Evolutionary conservation across 2,888 invertebrate genomes (phyloP), one percentile per base, ranked within the genome.

Genomic region (Drosophila austrosaltans): DNA sequence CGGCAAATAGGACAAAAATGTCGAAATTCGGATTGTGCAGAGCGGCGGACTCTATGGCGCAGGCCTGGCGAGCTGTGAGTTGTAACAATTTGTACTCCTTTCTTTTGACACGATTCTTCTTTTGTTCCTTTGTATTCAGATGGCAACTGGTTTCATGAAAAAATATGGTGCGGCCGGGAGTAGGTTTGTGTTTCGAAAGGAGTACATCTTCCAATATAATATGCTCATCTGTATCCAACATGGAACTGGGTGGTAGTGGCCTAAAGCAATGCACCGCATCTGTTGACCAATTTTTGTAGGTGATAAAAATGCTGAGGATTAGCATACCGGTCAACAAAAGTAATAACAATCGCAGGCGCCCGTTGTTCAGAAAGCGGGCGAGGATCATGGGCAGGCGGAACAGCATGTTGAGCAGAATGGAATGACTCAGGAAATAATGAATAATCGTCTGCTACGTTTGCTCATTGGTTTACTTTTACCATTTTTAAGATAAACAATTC

Each of bases 121-220:
- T 30, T 3, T 22, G 22, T 12, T 48, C 48, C 3, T 48, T 25
- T 12, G 25, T 48, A 1, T 10, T 3, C 22, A 64, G 61, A 7
- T 82, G 83, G 42, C 92, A 92, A 22, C 91, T 90, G 4, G 93
- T 92, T 76, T 93, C 93, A 56, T 92, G 92, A 72, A 93, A 93
- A 69, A 92, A 92, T 69, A 92, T 92, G 56, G 84, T 90, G 42
- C 80, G 87, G 8, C 90, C 91, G 2, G 81, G 76, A 4, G 61
- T 77, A 2, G 92, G 92, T 42, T 87, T 89, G 2, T 75, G 74
- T 4, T 81, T 76, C 1, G 86, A 79, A 12, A 79, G 61, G 20
- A 92, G 68, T 2, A 92, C 85, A 79, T 92, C 91, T 6, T 90
- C 90, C 32, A 92, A 69, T 10, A 28, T 63, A 53, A 25, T 20